phyloP scores from a whole-genome alignment of 1,140 invertebrate species.

The Hermetia illucens region DNA sequence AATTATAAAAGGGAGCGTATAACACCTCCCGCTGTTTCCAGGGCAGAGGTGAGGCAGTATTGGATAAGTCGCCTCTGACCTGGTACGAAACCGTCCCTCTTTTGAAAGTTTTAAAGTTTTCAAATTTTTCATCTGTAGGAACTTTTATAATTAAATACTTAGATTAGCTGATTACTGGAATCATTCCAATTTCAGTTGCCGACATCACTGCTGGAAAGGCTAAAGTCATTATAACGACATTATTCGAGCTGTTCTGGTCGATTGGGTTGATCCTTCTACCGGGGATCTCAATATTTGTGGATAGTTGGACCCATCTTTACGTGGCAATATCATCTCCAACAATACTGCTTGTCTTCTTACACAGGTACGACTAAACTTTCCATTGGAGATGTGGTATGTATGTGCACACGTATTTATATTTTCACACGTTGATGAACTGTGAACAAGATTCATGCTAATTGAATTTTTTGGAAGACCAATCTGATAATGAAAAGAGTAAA shows the following conservation, averaged over 20 bases:
- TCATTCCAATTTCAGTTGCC: conserved; percentile 13
- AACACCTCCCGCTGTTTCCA: no score
- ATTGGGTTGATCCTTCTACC: conserved; percentile 29
- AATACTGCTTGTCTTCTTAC: conserved; percentile 24
- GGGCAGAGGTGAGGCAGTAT: no score
- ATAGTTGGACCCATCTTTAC: conserved; percentile 29
- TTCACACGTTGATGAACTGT: no score
- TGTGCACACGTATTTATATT: no score
- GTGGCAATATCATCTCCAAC: conserved; percentile 28
- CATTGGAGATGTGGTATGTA: no score
- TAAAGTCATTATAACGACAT: conserved; percentile 23
- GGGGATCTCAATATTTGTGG: conserved; percentile 27
- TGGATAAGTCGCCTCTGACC: no score
- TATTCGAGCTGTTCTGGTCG: conserved; percentile 31
- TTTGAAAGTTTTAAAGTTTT: neutral
- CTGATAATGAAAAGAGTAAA: no score
- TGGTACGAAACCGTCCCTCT: no score
- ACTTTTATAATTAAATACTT: neutral
- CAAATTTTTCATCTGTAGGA: neutral
- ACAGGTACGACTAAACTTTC: no score
- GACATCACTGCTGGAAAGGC: conserved; percentile 26
- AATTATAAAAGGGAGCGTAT: no score
- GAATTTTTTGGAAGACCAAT: no score
- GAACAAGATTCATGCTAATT: no score
- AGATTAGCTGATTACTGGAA: neutral